Base-by-base conservation (phyloP, 2,113 vertebrate species). In the Cynocephalus volans region DNA sequence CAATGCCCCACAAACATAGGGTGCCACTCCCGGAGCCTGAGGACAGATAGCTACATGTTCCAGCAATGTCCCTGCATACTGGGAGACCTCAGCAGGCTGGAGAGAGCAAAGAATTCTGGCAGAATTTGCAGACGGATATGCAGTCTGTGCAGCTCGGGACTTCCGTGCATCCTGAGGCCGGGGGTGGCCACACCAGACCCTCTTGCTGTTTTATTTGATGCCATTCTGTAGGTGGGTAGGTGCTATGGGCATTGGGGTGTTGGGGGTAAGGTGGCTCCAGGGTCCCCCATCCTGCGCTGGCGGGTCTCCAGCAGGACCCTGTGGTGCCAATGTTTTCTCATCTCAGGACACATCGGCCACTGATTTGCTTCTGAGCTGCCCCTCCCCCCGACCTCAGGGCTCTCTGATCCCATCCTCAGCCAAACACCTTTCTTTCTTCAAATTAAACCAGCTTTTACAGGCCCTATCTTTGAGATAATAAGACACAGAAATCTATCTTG, bases 401-500 rank as follows among this genome's bases (percentile, higher is more conserved):
- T 87, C 26, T 15, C 8, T 2, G 96, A 45, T 48, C 65, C 23
- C 5, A 3, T 48, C 0, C 54, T 14, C 28, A 2, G 50, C 50
- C 8, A 12, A 23, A n/a, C 17, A 0, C 54, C 13, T 67, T 60
- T 8, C 80, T 86, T 36, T 83, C 88, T 83, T 79, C 88, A 70
- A 45, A 79, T 92, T 8, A 88, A 79, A 54, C 87, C 58, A 11
- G 90, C 76, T 52, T 72, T 89, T 67, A 76, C 96, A 8, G 11
- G 96, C 72, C 95, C 56, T 58, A 9, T 87, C 97, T 97, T 48
- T 28, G 93, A 96, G 96, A 93, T 84, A 95, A 31, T 96, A 89
- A 96, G 97, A 97, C 33, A 72, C 85, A 93, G 75, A 97, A 98
- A 98, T 97, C 97, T 98, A 64, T 96, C 90, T 96, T 95, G 75